phyloP scores from a whole-genome alignment of 2,113 vertebrate genomes.

The Recurvirostra avosetta region DNA sequence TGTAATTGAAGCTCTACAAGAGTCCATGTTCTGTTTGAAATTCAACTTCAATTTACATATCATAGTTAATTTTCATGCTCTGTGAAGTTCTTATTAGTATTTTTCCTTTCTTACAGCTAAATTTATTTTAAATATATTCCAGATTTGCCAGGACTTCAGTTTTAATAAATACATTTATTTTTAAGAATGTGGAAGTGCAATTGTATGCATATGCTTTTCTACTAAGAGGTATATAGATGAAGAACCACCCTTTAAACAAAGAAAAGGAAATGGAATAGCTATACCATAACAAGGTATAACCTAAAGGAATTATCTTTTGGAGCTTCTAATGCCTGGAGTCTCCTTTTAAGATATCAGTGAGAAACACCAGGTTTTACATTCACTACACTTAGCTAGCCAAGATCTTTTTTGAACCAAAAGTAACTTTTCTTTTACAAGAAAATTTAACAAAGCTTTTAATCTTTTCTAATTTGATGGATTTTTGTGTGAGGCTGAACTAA shows the following conservation, averaged over 20 bases:
- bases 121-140: not conserved
- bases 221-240: not conserved
- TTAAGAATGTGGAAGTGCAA: not conserved
- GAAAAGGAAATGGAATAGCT: not conserved
- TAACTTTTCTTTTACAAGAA: not conserved
- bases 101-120: not conserved
- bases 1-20: not conserved
- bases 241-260: not conserved
- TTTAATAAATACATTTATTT: constrained; percentile 16
- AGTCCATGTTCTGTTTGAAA: not conserved
- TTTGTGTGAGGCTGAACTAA: not conserved
- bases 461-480: not conserved
- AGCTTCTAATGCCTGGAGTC: not conserved
- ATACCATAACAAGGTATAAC: not conserved
- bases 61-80: not conserved
- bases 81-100: not conserved
- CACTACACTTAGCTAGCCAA: not conserved
- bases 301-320: not conserved
- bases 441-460: not conserved
- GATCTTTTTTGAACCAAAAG: not conserved
- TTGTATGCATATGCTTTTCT: not conserved
- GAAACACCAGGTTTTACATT: not conserved
- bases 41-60: constrained; percentile 11
- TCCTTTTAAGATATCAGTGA: not conserved
- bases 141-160: not conserved